These are phyloP conservation scores for Poeciliopsis prolifica DNA, from an alignment of 2,113 vertebrate genomes.

Conservation along the genomic window DNA sequence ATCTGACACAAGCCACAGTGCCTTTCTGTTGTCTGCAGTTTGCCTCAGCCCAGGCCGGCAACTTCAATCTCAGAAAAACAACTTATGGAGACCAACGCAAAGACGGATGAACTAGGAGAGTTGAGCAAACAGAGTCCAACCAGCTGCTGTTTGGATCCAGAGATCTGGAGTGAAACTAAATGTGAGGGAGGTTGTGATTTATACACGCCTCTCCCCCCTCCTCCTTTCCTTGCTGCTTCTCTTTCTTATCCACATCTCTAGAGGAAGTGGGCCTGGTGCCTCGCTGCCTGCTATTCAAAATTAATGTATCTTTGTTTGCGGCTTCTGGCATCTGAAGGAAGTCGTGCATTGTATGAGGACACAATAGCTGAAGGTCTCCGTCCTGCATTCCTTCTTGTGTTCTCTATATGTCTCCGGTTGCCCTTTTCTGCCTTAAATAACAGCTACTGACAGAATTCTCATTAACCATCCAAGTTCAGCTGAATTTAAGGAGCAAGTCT, in stretches of 20 bases:
- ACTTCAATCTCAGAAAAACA: background rate
- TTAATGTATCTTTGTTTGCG: constrained; percentile 67
- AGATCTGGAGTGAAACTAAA: constrained; percentile 36
- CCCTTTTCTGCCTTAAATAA: background rate
- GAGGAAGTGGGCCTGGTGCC: constrained; percentile 70
- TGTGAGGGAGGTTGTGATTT: constrained; percentile 34
- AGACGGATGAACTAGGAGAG: background rate
- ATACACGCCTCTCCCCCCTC: constrained; percentile 26
- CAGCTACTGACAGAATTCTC: background rate
- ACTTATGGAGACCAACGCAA: background rate
- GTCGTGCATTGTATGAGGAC: constrained; percentile 92
- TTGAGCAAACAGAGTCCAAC: background rate
- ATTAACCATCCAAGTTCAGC: background rate
- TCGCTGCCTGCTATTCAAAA: constrained; percentile 59
- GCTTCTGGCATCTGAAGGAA: constrained; percentile 85
- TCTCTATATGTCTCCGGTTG: constrained; percentile 17
- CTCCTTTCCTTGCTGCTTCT: constrained; percentile 10
- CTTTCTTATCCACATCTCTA: constrained; percentile 46
- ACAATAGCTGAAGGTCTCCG: constrained; percentile 82
- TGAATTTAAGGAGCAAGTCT: background rate
- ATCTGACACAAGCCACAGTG: background rate
- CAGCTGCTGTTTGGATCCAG: constrained; percentile 35
- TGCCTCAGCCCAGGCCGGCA: background rate
- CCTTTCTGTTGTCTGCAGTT: background rate
- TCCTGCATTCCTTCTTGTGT: constrained; percentile 50